Evolutionary conservation across 2,797 vertebrate species (phyloP), one percentile per base, ranked within the genome.

Genomic region (Pelochelys cantorii): DNA sequence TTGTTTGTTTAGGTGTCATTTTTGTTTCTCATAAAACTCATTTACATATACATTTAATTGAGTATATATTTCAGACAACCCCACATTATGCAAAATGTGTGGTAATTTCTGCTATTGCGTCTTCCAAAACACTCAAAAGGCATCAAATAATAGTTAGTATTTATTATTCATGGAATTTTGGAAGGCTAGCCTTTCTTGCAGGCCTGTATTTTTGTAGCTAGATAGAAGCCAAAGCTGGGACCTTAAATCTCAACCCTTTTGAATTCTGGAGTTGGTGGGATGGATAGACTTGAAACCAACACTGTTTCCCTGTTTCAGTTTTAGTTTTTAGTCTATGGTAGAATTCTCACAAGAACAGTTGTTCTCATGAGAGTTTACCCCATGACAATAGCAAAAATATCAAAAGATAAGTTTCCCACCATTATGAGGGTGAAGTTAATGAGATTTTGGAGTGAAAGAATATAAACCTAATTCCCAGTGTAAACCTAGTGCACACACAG

Each of bases 11-110:
- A 59, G 25, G 11, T 59, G 13, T 62, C 52, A 79, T 54, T 55
- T 75, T 79, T 20, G 29, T n/a, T 87, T 93, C 84, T 75, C 20
- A 56, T 85, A 88, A 94, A 95, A 82, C 37, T 93, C 54, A 57
- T 11, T 79, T 85, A 90, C 54, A 89, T 84, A 92, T 91, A 65
- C 25, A 2, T 82, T 90, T 62, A 83, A 87, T 81, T 91, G 68
- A 74, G 53, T 93, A 48, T 85, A 31, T 37, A 87, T 54, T 90
- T 96, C 60, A 68, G 65, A 68, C 86, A 65, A 65, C 90, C 85
- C 52, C 92, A 71, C 53, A 92, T 77, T 86, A 79, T 42, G 85
- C 83, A 13, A 90, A 82, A 62, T 77, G 13, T 15, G 7, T 29
- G 13, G 11, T 79, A 78, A 83, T 48, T 60, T n/a, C 27, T 48